Base-by-base conservation (phyloP, 2,888 invertebrate species). In the Gisinianus flammeolus region DNA sequence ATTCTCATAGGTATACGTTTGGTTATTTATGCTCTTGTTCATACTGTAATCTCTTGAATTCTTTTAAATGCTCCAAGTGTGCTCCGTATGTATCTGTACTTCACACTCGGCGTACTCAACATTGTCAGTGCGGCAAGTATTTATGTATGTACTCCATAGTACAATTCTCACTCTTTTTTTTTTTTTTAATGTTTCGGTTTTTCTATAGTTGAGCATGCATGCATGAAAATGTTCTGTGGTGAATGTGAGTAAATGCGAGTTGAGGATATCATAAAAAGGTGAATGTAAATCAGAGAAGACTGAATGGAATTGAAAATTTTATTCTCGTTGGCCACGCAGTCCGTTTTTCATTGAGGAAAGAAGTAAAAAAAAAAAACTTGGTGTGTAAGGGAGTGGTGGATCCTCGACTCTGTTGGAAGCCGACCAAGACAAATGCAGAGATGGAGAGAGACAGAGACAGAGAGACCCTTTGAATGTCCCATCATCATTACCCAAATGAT, bases 401-500 rank as follows among this genome's bases (percentile, higher is more conserved):
- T 62, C 12, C 16, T 26, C 54, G 54, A 26, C 56, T 72, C 78
- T 44, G 73, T 64, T 28, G 67, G 78, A 68, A 73, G 73, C 58
- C 73, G 72, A 73, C 24, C 56, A 73, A 73, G 78, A 73, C 73
- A 78, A 64, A 78, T 56, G 73, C 54, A 72, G 44, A 30, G 54
- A 33, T 30, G 56, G 54, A 24, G 24, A 24, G 2, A n/a, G 6
- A 58, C 26, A 62, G 62, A 62, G 28, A 62, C 12, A 26, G 10
- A 62, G 28, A 16, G 26, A 26, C 62, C 78, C 73, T 66, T 56
- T 68, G 68, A 66, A 33, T 67, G 66, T 73, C 54, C 64, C 67
- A 78, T 73, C 56, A 64, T 72, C 78, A 78, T 78, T 78, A 78
- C 78, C 71, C 44, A 78, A 78, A 78, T 72, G 78, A 78, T 73